These are phyloP conservation scores for pig (Sus scrofa) DNA, from an alignment of 2,113 vertebrate species.

Conservation along the genomic window DNA sequence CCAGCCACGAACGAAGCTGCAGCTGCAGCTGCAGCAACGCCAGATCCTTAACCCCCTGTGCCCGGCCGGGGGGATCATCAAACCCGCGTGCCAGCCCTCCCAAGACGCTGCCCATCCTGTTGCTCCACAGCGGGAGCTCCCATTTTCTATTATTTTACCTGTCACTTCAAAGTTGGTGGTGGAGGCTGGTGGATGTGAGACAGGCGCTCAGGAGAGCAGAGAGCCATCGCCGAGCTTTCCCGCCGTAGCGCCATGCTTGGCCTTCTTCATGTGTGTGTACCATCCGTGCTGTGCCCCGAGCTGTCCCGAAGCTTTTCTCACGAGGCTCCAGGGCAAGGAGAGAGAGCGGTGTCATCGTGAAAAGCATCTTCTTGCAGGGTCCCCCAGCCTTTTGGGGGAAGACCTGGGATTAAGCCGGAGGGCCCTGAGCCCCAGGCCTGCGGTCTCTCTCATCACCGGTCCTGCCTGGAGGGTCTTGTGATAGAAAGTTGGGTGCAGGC, in stretches of 20 bases:
- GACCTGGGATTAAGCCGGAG: too few species aligned
- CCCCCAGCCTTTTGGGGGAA: too few species aligned
- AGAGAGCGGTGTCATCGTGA: rapidly evolving
- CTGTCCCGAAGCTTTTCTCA: background rate
- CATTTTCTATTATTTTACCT: rapidly evolving
- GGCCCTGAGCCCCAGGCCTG: rapidly evolving
- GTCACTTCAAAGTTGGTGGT: rapidly evolving
- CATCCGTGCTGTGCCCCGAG: rapidly evolving
- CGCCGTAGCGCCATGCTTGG: rapidly evolving
- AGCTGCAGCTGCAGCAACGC: too few species aligned
- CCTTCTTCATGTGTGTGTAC: rapidly evolving
- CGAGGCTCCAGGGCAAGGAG: background rate
- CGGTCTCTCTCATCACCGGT: background rate
- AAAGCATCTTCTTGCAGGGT: rapidly evolving
- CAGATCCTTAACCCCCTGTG: too few species aligned
- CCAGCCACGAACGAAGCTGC: too few species aligned
- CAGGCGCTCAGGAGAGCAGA: too few species aligned
- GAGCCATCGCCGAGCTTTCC: rapidly evolving
- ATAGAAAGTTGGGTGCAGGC: background rate
- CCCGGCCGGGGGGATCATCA: too few species aligned
- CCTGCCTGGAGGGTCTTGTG: background rate
- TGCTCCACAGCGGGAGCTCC: too few species aligned
- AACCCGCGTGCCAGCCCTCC: too few species aligned
- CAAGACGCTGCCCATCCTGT: too few species aligned
- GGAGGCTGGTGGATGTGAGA: background rate